Base-by-base conservation (phyloP, 2,888 invertebrate species). In the Osmoderma eremita region DNA sequence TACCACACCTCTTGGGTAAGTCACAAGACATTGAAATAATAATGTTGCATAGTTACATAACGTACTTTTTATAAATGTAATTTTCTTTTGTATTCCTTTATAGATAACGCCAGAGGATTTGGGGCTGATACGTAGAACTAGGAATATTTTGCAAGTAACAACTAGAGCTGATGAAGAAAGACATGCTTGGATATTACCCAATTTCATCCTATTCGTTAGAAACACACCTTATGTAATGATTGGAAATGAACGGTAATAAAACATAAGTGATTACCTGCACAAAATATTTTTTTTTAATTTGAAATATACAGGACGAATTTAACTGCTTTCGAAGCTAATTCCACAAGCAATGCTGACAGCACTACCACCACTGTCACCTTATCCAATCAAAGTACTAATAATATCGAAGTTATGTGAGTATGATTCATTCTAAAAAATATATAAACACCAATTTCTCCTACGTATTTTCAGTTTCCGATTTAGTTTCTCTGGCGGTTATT, bases 1-100 rank as follows among this genome's bases (percentile, higher is more conserved):
- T 79, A 81, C 30, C 83, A 84, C 71, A 85, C 87, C 0, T 88
- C 89, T 15, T 84, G 84, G 84, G 82, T 83, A 78, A 70, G 73
- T 72, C 62, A 22, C 67, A 63, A 67, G 50, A 42, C n/a, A 49
- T 54, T 66, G 76, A 24, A 53, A 69, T 22, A 51, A 67, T 22
- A 65, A 72, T n/a, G 13, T 18, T 56, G 39, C 39, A 13, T n/a
- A 2, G n/a, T 51, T 30, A 3, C 24, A 24, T 12, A 30, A 51
- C 3, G 5, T 15, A 30, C 13, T n/a, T 2, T n/a, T n/a, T 24
- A 1, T 48, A 15, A 18, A 18, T 48, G 30, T 62, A 8, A 12
- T 13, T 48, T 10, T 2, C 2, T 42, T 12, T n/a, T 48, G 18
- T 13, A 30, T 49, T 30, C 39, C 13, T 54, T 15, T 38, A 39